Percentiles rank a stretch among this genome's conserved stretches.
These are phyloP conservation scores for Drosophila malerkotliana DNA, from an alignment of 1,140 invertebrate genomes.

Conservation along the genomic window DNA sequence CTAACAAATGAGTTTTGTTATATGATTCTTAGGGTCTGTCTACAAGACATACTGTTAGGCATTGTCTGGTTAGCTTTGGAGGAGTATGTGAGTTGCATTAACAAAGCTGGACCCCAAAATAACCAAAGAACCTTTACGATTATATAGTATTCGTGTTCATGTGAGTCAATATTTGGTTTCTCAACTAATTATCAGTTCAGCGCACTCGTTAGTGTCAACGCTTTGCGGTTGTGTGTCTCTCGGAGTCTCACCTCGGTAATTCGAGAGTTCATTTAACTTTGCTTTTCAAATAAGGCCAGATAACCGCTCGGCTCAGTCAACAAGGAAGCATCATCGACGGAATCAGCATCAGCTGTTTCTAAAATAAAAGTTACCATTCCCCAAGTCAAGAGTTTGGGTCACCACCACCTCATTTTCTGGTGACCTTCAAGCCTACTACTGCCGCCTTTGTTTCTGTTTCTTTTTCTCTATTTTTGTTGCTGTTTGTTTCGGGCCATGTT, in stretches of 20 bases:
- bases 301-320: conserved; percentile 26
- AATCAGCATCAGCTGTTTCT: conserved; percentile 8
- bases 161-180: conserved; percentile 78
- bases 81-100: conserved; percentile 41
- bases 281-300: conserved; percentile 55
- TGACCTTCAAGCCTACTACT: conserved; percentile 37
- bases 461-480: conserved; percentile 35
- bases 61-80: conserved; percentile 24
- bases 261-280: conserved; percentile 75
- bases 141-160: conserved; percentile 43
- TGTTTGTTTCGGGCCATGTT: conserved; percentile 47
- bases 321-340: conserved; percentile 23
- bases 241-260: conserved; percentile 25
- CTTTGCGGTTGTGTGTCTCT: conserved; percentile 25
- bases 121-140: conserved; percentile 15
- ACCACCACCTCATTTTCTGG: conserved; percentile 18
- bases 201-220: conserved; percentile 71
- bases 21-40: conserved; percentile 24
- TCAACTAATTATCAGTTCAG: conserved; percentile 81
- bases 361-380: conserved; percentile 6
- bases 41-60: conserved; percentile 40
- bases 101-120: conserved; percentile 29
- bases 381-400: conserved; percentile 3
- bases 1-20: conserved; percentile 65
- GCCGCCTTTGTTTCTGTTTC: conserved; percentile 25